A percentile compares a stretch with the other conserved stretches of the same genome.
Conservation (phyloP, 2,888 invertebrate species). For the Drosophila austrosaltans region DNA sequence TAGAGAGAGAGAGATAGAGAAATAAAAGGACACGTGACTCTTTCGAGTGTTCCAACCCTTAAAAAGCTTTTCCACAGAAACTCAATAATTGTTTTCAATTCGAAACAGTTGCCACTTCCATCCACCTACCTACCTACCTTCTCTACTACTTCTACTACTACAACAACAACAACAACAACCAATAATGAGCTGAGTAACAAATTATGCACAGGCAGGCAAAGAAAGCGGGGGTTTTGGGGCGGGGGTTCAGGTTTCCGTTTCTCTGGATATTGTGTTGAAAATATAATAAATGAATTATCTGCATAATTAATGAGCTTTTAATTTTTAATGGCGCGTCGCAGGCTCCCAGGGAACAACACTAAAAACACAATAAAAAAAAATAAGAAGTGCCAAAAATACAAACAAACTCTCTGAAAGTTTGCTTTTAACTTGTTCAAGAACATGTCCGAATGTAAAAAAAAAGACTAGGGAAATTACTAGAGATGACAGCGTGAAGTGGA, state of each 20-base stretch:
- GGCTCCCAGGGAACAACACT: slow-evolving; percentile 46
- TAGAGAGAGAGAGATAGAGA: too few species aligned
- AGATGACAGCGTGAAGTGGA: background rate
- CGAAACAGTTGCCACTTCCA: slow-evolving; percentile 64
- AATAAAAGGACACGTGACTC: slow-evolving; percentile 15
- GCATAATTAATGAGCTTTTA: slow-evolving; percentile 83
- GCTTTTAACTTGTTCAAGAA: slow-evolving; percentile 38
- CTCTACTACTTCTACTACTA: slow-evolving; percentile 31
- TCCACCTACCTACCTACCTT: slow-evolving; percentile 15
- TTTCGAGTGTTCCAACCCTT: slow-evolving; percentile 35
- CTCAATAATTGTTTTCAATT: slow-evolving; percentile 76
- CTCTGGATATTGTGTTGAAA: slow-evolving; percentile 75
- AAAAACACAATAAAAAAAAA: slow-evolving; percentile 32
- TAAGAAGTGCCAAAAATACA: slow-evolving; percentile 4
- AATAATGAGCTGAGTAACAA: slow-evolving; percentile 73
- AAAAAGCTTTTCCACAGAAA: slow-evolving; percentile 18
- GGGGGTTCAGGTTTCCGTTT: slow-evolving; percentile 14
- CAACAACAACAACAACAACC: slow-evolving; percentile 1
- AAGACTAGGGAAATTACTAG: slow-evolving; percentile 2
- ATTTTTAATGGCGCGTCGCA: slow-evolving; percentile 78
- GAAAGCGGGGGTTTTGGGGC: background rate
- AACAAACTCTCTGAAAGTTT: slow-evolving; percentile 51
- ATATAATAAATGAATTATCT: slow-evolving; percentile 82
- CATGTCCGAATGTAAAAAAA: slow-evolving; percentile 5
- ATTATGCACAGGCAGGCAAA: slow-evolving; percentile 56